Base-by-base conservation (phyloP, 2,113 vertebrate genomes). In the Crocuta crocuta region DNA sequence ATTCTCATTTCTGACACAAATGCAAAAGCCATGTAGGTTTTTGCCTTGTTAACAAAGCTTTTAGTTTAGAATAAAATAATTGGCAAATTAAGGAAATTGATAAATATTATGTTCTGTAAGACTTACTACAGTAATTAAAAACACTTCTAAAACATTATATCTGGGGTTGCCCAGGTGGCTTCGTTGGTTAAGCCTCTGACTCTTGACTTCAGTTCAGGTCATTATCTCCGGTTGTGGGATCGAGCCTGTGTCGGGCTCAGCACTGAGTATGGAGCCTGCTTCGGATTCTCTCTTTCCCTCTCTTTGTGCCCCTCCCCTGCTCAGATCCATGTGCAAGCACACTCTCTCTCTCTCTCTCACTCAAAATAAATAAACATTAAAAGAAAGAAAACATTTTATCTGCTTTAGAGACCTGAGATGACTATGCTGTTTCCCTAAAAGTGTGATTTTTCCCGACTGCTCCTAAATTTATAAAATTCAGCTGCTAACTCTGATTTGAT, bases 31-130 rank as follows among this genome's bases (percentile, higher is more conserved):
- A 76, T 23, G 4, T 35, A 90, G 19, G 3, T 61, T 71, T 89
- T 91, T 63, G 53, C 24, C 74, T 71, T 94, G 19, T 70, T 96
- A 98, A 92, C 73, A 96, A 96, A 80, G 68, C 33, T 88, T 96
- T 84, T 65, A 82, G 55, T 86, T 97, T 73, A 53, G 10, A 93
- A 71, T 70, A 2, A 79, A 63, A 58, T 48, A 65, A 73, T 63
- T 76, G 17, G 28, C 33, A 85, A 55, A 76, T 74, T 89, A 26
- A 79, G 55, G 93, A 95, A 96, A 61, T 4, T 61, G 24, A 58
- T 74, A 94, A 84, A 86, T 76, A 74, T 4, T 91, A 13, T 45
- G 11, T 73, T 94, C 15, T 45, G 1, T 88, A 90, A 87, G 1
- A 68, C 61, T 39, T 55, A 15, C 66, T 58, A 61, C 0, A 66